Base-by-base conservation (phyloP, 2,113 vertebrate species). In the Phylloscopus trochiloides region DNA sequence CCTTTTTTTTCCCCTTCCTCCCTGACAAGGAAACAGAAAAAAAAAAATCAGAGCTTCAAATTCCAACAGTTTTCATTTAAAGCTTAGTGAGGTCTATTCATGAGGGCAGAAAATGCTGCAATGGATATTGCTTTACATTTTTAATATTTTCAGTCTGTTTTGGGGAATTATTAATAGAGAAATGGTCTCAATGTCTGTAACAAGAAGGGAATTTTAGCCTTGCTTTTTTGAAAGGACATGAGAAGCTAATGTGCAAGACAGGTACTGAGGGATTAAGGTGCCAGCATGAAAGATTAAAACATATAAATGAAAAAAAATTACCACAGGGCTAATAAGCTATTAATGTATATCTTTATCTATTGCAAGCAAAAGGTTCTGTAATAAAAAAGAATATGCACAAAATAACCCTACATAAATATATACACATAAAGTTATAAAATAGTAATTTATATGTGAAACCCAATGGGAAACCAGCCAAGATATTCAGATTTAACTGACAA, bases 401-500 rank as follows among this genome's bases (percentile, higher is more conserved):
- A 45, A 45, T 2, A 36, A 24, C 4, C 5, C 5, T 71, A 71
- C 70, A 51, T 78, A 90, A 70, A 84, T 87, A 81, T 74, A 78
- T 85, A 92, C 17, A 74, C 24, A 74, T 2, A 55, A 10, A 54
- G 19, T 71, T 81, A 74, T 88, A 71, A 93, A 91, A 87, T 90
- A 84, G 89, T 84, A 71, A 89, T 95, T 81, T 59, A 45, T 76
- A 26, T 40, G 15, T 17, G 16, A 65, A 87, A 58, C 17, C 70
- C 57, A 90, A n/a, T 68, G 87, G 81, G 66, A 93, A 90, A 88
- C 29, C 29, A 85, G 25, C 20, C 17, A 22, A 82, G 28, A 85
- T 84, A 83, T 57, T 86, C 73, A 81, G 57, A 81, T 78, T 77
- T 84, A 94, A 91, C 66, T 85, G 90, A 86, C 68, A 92, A 74